Conservation (phyloP, 2,888 invertebrate species). For the Podotricha telesiphe region DNA sequence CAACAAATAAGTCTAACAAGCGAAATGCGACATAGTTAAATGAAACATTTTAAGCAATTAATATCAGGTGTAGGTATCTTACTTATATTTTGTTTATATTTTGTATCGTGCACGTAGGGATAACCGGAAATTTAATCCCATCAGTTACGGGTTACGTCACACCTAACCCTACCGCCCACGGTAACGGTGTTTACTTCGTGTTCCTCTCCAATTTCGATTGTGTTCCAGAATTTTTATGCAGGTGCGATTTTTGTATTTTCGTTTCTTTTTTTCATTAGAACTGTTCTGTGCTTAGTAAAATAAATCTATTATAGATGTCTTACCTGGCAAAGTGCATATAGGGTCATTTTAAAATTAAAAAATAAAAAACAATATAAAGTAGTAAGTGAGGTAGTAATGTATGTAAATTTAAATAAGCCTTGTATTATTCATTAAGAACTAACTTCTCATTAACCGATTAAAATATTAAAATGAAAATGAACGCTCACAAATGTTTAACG, state of each 20-base stretch:
- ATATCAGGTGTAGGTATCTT: not conserved
- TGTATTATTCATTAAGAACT: no score
- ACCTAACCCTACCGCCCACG: slow-evolving; percentile 25
- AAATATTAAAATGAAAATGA: no score
- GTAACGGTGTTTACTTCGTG: slow-evolving; percentile 23
- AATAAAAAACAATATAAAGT: no score
- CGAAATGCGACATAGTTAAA: not conserved
- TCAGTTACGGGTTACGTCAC: slow-evolving; percentile 16
- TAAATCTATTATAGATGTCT: slow-evolving; percentile 2
- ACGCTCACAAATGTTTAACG: not conserved
- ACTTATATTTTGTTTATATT: not conserved
- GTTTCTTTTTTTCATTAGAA: not conserved
- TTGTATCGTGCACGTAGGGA: not conserved
- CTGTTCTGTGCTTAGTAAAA: not conserved
- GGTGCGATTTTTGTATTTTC: slow-evolving; percentile 10
- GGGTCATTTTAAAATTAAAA: no score
- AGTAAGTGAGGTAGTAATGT: no score
- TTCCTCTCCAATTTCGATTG: slow-evolving; percentile 25
- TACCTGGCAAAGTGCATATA: no score
- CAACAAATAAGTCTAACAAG: not conserved
- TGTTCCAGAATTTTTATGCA: slow-evolving; percentile 21
- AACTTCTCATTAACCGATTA: no score
- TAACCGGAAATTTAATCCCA: slow-evolving; percentile 3
- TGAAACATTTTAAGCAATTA: not conserved
- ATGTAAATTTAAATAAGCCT: no score